A percentile compares a stretch with the other conserved stretches of the same genome.
Evolutionary conservation across 1,140 invertebrate species (phyloP).

Genomic region (Leptinotarsa undecemlineata): DNA sequence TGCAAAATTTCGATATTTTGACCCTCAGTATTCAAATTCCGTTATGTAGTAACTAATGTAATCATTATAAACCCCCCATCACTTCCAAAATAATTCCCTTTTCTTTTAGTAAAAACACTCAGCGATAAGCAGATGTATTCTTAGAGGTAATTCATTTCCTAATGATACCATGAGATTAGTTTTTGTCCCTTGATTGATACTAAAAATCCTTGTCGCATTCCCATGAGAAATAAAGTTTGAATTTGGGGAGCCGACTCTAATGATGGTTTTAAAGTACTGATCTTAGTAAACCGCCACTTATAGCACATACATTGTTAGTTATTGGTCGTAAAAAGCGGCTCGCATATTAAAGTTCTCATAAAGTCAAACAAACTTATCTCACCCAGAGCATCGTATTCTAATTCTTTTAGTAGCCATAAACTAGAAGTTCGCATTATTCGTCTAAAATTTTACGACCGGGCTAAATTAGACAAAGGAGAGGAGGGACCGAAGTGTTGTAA

Average conservation of each 20-base stretch:
- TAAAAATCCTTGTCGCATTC: neutral
- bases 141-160: too few relatives aligned
- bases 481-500: conserved; percentile 1
- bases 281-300: conserved; percentile 7
- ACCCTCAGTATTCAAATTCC: too few relatives aligned
- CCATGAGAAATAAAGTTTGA: neutral
- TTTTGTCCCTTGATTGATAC: too few relatives aligned
- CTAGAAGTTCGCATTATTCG: conserved; percentile 10
- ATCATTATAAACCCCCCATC: too few relatives aligned
- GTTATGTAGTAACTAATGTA: too few relatives aligned
- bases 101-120: too few relatives aligned
- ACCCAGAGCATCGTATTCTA: neutral
- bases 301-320: conserved; percentile 22
- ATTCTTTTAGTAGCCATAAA: conserved; percentile 14
- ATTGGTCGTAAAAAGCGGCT: conserved; percentile 11
- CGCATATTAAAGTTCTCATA: conserved; percentile 10
- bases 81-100: too few relatives aligned
- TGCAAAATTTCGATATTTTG: too few relatives aligned
- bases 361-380: conserved; percentile 21
- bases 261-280: neutral
- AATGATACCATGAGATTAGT: too few relatives aligned
- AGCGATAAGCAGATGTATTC: too few relatives aligned
- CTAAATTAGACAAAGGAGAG: neutral
- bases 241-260: neutral
- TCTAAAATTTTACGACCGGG: conserved; percentile 21